Base-by-base conservation (phyloP, 2,888 invertebrate species). In the Polia nebulosa region DNA sequence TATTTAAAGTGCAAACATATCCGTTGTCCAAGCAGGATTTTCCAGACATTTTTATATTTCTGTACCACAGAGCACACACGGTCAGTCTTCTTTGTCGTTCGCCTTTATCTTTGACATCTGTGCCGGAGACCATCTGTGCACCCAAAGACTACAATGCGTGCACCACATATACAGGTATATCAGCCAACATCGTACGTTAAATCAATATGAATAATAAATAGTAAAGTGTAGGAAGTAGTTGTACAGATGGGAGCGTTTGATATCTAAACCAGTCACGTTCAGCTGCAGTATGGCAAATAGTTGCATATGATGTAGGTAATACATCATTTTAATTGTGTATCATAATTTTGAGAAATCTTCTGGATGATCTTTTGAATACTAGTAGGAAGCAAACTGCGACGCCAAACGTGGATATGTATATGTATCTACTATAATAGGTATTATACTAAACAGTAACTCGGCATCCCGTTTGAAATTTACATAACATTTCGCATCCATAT, bases 191-290 rank as follows among this genome's bases (percentile, higher is more conserved):
- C 9, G 7, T 34, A 15, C 6, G n/a, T 41, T 62, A 36, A 60
- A 69, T 72, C 62, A 52, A 62, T 52, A 72, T 52, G 17, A 70
- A 72, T 62, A 62, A 20, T 36, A 51, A 4, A 62, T 52, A 36
- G 36, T 36, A 36, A 62, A 29, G 13, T 41, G 39, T 15, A 27
- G 32, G 27, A n/a, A 13, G 3, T 15, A 27, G 39, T 41, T 59
- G 59, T 41, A 27, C n/a, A 71, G 47, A 49, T 39, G 17, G 29
- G 7, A 57, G 27, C 41, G 11, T 41, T 60, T 51, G 27, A 22
- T 72, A 44, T 7, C 25, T 49, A 20, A 20, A 59, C 47, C 17
- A 22, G 17, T 15, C 34, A 36, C 25, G 34, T 61, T 44, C 13
- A 36, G 5, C 17, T 72, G 27, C n/a, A 44, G 34, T 41, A 34